These are phyloP conservation scores for Scortum barcoo DNA, from an alignment of 2,113 vertebrate species.

Conservation along the genomic window DNA sequence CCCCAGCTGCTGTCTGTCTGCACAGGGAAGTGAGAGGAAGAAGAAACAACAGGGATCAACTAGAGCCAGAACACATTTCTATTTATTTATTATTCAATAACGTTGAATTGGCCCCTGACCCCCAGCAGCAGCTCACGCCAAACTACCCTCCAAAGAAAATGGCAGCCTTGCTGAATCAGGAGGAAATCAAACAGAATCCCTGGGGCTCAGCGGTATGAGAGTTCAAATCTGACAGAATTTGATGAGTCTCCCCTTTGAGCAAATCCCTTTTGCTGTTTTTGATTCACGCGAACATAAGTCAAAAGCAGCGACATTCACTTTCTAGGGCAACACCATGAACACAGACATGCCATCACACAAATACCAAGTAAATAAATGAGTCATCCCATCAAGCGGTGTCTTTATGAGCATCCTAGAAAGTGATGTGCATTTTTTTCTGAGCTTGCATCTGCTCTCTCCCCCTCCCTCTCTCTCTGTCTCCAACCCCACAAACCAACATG, in stretches of 20 bases:
- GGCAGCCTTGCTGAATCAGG: slow-evolving; percentile 70
- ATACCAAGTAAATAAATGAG: slow-evolving; percentile 60
- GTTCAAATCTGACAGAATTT: slow-evolving; percentile 69
- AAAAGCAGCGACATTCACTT: slow-evolving; percentile 26
- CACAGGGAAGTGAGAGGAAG: slow-evolving; percentile 51
- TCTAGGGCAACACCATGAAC: slow-evolving; percentile 21
- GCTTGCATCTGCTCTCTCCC: slow-evolving; percentile 10
- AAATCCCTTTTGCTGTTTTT: slow-evolving; percentile 38
- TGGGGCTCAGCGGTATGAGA: slow-evolving; percentile 50
- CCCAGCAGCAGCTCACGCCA: slow-evolving; percentile 53
- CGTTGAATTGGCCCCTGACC: slow-evolving; percentile 81
- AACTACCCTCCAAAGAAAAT: slow-evolving; percentile 64
- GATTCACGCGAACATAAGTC: slow-evolving; percentile 46
- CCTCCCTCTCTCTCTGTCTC: neutral
- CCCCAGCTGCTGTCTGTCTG: slow-evolving; percentile 72
- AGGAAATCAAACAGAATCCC: slow-evolving; percentile 66
- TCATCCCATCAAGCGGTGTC: slow-evolving; percentile 45
- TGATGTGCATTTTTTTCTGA: slow-evolving; percentile 46
- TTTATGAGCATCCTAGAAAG: slow-evolving; percentile 32
- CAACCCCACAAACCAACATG: slow-evolving; percentile 31
- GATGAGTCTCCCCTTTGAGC: slow-evolving; percentile 52
- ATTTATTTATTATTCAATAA: slow-evolving; percentile 86
- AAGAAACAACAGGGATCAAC: slow-evolving; percentile 77
- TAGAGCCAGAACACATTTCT: slow-evolving; percentile 75
- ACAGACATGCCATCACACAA: slow-evolving; percentile 27